phyloP scores from a whole-genome alignment of 2,113 vertebrate species.

The Bothrops jararaca region DNA sequence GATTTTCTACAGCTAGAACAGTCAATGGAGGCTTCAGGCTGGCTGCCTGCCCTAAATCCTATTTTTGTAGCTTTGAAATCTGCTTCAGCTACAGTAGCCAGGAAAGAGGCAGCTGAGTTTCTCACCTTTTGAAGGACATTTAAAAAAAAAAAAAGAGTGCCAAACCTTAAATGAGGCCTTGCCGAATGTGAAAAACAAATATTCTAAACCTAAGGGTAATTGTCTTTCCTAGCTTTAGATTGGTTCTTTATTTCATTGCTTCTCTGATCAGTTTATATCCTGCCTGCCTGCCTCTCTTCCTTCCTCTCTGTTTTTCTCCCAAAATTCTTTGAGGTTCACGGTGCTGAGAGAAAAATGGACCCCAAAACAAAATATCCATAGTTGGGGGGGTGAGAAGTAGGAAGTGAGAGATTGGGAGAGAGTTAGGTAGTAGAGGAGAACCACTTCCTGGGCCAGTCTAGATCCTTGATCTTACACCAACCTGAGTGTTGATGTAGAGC shows the following conservation, averaged over 20 bases:
- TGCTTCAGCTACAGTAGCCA: not conserved
- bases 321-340: not conserved
- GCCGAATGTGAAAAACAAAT: not conserved
- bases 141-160: not conserved
- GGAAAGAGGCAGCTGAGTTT: not conserved
- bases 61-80: not conserved
- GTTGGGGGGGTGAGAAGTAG: not conserved
- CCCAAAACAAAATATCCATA: not conserved
- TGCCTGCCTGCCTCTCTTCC: not conserved
- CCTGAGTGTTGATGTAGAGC: not conserved
- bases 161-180: not conserved
- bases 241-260: not conserved
- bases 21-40: not conserved
- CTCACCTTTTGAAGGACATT: not conserved
- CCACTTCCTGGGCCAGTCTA: not conserved
- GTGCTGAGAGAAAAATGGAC: not conserved
- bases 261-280: not conserved
- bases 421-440: not conserved
- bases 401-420: not conserved
- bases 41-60: not conserved
- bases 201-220: not conserved
- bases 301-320: not conserved
- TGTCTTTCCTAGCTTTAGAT: not conserved
- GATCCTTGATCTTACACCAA: not conserved
- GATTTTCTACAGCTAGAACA: not conserved